Evolutionary conservation across 2,113 vertebrate genomes (phyloP), one percentile per base, ranked within the genome.

Genomic region (Procavia capensis): DNA sequence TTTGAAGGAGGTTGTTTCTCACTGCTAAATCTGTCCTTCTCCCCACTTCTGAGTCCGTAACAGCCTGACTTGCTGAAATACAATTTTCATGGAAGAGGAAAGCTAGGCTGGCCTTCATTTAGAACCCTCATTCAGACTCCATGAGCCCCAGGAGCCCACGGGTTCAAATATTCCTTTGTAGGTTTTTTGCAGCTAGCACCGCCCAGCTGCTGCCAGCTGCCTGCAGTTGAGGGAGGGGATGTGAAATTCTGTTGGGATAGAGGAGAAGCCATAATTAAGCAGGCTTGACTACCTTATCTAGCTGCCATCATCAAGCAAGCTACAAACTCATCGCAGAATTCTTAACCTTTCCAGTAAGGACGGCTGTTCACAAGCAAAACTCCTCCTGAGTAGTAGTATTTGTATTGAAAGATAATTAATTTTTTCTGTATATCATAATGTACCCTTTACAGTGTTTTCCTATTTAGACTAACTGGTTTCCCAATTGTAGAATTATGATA

Each of bases 141-240:
- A 19, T 3, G 16, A 54, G 61, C 59, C 36, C 72, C 68, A 50
- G 72, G n/a, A 85, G 20, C 19, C 43, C 17, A 31, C 41, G 34
- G n/a, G n/a, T 85, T 95, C 45, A 85, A 80, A 66, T 76, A 13
- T 34, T 68, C 57, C 70, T 93, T 91, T 54, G 16, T 66, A 36
- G 39, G 39, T n/a, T 34, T 72, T 87, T 87, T 74, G 39, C 50
- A 47, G 72, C 64, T 25, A 68, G 39, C 31, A 47, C 41, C 74
- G 59, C 41, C 78, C 85, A 43, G 72, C 5, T 4, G 47, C 47
- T 66, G 31, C 43, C 17, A 25, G 47, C 54, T 80, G 3, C 39
- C 78, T 19, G 19, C n/a, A 34, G 41, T 75, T 64, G 19, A 83
- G 54, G 66, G 22, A 31, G 74, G n/a, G 47, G 29, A 27, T 29